Base-by-base conservation (phyloP, 2,888 invertebrate genomes). In the Drosophila pseudotakahashii region DNA sequence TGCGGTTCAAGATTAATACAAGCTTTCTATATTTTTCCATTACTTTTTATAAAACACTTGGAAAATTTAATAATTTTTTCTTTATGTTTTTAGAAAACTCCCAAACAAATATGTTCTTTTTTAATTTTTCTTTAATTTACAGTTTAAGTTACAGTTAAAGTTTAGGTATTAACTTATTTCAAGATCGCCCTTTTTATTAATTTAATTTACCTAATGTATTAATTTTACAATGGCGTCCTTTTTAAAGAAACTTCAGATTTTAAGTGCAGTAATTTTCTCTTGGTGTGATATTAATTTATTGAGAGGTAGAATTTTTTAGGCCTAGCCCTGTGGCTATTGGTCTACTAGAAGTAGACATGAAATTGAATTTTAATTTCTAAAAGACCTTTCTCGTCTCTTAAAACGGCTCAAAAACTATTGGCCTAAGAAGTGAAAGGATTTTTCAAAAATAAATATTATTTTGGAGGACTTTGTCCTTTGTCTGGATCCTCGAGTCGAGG, bases 301-400 rank as follows among this genome's bases (percentile, higher is more conserved):
- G 36, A 34, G 14, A 19, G 19, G 30, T 48, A 41, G 4, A 7
- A 23, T 54, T 45, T 64, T 60, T 51, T 32, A 64, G 53, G 62
- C 54, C 50, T 30, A 51, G 77, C 82, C 80, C 80, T 30, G 44
- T 39, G 81, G 82, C 73, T 66, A 79, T 3, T 10, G 11, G 34
- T 13, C 11, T 11, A 11, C 5, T 5, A 34, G 11, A 0, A 34
- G 62, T 73, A 88, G 88, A 83, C 88, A 66, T 52, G 78, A 64
- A 82, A 79, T 79, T 79, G 86, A 76, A 82, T 88, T 77, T 82
- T 67, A 73, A 75, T 77, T 79, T 57, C 26, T 37, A 53, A 63
- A 57, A 52, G 55, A 47, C 53, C 59, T 53, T 19, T 19, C 19
- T 2, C 19, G 19, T 19, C 19, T 19, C 19, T 19, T 19, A 19